Conservation (phyloP, 35 echinoderm and acorn worm species). For the Ophioderma brevispina region DNA sequence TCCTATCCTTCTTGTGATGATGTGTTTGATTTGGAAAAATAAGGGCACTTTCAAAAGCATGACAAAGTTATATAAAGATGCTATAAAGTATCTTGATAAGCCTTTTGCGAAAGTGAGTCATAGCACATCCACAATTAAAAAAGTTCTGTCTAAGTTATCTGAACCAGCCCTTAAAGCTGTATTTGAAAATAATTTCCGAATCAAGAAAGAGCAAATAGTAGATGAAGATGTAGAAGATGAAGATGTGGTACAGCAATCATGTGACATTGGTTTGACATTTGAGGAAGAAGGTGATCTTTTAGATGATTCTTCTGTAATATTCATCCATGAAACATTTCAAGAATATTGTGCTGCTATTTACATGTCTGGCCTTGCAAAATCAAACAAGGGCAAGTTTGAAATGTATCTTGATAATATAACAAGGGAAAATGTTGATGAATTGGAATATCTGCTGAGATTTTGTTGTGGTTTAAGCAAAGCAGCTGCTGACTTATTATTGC, state of each 20-base stretch:
- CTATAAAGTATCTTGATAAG: neutral
- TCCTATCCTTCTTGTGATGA: neutral
- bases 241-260: neutral
- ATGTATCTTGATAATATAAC: neutral
- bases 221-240: neutral
- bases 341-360: constrained; percentile 28
- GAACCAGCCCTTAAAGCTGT: neutral
- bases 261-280: constrained; percentile 8
- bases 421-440: neutral
- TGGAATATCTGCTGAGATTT: constrained; percentile 10
- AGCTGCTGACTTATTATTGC: neutral
- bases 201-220: neutral
- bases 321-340: constrained; percentile 27
- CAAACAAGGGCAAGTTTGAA: neutral
- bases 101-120: neutral
- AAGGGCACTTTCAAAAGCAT: neutral
- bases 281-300: neutral
- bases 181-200: neutral
- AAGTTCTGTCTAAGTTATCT: neutral
- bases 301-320: neutral
- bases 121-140: neutral
- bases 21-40: neutral
- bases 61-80: neutral
- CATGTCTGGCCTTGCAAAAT: neutral
- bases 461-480: neutral